Conservation (phyloP, 2,797 vertebrate species). For the Cottoperca gobio region DNA sequence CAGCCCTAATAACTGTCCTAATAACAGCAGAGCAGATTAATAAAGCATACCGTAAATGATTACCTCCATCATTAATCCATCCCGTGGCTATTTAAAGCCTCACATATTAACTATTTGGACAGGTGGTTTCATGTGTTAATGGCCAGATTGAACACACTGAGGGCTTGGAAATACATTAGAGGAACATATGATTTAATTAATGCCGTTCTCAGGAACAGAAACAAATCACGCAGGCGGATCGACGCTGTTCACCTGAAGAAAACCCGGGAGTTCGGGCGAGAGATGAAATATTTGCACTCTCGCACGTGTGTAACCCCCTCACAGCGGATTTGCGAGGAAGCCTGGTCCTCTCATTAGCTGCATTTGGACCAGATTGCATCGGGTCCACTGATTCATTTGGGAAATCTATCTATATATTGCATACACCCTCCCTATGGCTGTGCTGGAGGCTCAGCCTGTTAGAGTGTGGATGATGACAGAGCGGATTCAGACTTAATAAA, state of each 20-base stretch:
- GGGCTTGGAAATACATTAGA: constrained; percentile 58
- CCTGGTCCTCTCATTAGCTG: constrained; percentile 68
- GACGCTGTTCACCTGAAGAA: constrained; percentile 41
- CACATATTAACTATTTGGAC: constrained; percentile 77
- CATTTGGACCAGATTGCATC: constrained; percentile 65
- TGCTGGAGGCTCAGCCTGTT: constrained; percentile 70
- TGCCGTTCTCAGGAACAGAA: constrained; percentile 67
- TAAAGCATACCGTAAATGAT: constrained; percentile 85
- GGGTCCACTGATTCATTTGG: constrained; percentile 68
- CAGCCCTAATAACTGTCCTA: constrained; percentile 75
- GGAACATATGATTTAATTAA: constrained; percentile 72
- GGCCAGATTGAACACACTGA: constrained; percentile 62
- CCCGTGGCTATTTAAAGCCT: constrained; percentile 77
- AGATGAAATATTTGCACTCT: constrained; percentile 66
- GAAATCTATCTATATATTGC: constrained; percentile 71
- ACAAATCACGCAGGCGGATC: constrained; percentile 49
- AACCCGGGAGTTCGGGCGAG: constrained; percentile 36
- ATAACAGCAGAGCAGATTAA: constrained; percentile 82
- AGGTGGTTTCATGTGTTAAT: constrained; percentile 74
- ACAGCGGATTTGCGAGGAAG: constrained; percentile 58
- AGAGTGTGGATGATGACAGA: constrained; percentile 74
- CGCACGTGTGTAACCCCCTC: constrained; percentile 53
- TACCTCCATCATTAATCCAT: constrained; percentile 84
- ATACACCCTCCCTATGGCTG: constrained; percentile 58
- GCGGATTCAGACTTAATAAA: constrained; percentile 80